Conservation (phyloP, 2,113 vertebrate species). For the Sinosuthora webbiana region DNA sequence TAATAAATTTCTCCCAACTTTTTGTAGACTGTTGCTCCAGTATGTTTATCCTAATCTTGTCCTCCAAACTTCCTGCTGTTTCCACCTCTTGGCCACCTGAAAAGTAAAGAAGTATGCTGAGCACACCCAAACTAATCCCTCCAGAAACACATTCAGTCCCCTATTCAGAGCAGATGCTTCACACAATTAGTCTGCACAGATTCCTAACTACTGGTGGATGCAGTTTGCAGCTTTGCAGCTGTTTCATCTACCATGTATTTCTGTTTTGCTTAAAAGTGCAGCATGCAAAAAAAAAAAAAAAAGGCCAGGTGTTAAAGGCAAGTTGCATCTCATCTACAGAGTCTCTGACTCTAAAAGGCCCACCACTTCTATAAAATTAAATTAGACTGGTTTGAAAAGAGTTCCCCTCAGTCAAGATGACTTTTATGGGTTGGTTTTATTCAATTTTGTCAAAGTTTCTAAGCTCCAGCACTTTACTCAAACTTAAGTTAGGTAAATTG, state of each 20-base stretch:
- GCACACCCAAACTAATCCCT: background rate
- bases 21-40: background rate
- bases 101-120: background rate
- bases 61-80: background rate
- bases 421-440: background rate
- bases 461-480: background rate
- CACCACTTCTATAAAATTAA: background rate
- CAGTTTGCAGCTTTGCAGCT: background rate
- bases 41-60: background rate
- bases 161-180: background rate
- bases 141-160: background rate
- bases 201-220: background rate
- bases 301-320: background rate
- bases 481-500: background rate
- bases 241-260: background rate
- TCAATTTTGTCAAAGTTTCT: background rate
- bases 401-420: background rate
- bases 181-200: background rate
- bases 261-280: background rate
- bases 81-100: background rate
- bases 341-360: background rate
- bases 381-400: background rate
- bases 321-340: background rate
- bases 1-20: background rate
- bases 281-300: background rate